Evolutionary conservation across 2,797 vertebrate species (phyloP).

Genomic region (Acestrorhynchus altus): DNA sequence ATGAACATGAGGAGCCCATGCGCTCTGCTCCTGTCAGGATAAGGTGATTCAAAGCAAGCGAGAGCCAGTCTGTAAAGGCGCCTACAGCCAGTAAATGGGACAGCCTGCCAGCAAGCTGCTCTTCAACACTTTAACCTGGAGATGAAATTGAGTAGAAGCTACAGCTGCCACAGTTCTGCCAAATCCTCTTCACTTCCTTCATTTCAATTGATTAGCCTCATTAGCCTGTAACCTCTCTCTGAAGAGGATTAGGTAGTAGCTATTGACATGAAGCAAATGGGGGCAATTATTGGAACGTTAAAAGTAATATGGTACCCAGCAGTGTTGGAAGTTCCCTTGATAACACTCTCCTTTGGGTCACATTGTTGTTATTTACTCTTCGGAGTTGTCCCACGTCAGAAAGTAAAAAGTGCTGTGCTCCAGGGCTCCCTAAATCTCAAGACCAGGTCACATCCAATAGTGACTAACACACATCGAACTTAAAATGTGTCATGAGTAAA

Average conservation of each 20-base stretch:
- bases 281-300: background rate
- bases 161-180: slow-evolving; percentile 47
- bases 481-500: slow-evolving; percentile 5
- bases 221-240: slow-evolving; percentile 34
- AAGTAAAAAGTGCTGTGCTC: background rate
- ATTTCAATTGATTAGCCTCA: slow-evolving; percentile 46
- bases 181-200: slow-evolving; percentile 50
- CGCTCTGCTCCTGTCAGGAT: slow-evolving; percentile 60
- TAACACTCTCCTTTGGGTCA: background rate
- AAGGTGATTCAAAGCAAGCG: slow-evolving; percentile 62
- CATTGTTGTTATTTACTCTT: background rate
- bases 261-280: slow-evolving; percentile 2
- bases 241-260: slow-evolving; percentile 21
- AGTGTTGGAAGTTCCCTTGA: background rate
- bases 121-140: slow-evolving; percentile 54
- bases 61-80: slow-evolving; percentile 58
- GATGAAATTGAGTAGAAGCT: slow-evolving; percentile 48
- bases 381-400: background rate
- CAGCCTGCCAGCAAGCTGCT: slow-evolving; percentile 49
- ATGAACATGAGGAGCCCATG: slow-evolving; percentile 64
- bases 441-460: background rate
- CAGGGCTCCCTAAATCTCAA: background rate
- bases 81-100: slow-evolving; percentile 61
- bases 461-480: background rate
- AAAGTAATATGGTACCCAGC: background rate